These are phyloP conservation scores for Phenganax subtilis DNA, from an alignment of 92 coral and sea anemone genomes.

Conservation along the genomic window DNA sequence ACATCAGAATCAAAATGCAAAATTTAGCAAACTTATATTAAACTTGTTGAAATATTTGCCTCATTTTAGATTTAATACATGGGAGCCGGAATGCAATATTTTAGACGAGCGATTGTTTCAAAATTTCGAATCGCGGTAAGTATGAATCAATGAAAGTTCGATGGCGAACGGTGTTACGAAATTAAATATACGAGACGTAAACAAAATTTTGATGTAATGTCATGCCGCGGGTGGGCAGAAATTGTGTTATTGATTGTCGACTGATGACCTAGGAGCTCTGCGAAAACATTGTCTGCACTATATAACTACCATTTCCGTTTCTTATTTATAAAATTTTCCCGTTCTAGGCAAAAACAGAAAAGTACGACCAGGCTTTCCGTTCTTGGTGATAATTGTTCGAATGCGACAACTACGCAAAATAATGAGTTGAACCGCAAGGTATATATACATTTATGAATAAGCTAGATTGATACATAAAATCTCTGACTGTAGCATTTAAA, in stretches of 20 bases:
- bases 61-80: slow-evolving; percentile 27
- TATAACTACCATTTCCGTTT: neutral
- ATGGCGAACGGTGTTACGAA: slow-evolving; percentile 12
- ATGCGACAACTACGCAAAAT: too few species aligned
- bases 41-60: neutral
- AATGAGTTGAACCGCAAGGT: too few species aligned
- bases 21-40: neutral
- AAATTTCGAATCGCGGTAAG: slow-evolving; percentile 18
- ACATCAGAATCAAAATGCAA: neutral
- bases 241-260: neutral
- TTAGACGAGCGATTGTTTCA: slow-evolving; percentile 30
- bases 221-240: slow-evolving; percentile 12
- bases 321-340: slow-evolving; percentile 4
- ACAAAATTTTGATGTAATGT: neutral
- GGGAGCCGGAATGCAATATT: slow-evolving; percentile 36
- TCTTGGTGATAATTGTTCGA: too few species aligned
- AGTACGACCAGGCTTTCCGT: neutral
- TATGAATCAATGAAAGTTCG: neutral
- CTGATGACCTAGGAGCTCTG: neutral
- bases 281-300: slow-evolving; percentile 4
- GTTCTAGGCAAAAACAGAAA: slow-evolving; percentile 2
- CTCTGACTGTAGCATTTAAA: too few species aligned
- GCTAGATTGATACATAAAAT: too few species aligned
- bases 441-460: too few species aligned
- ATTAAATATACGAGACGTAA: slow-evolving; percentile 10